Conservation (phyloP, 2,888 invertebrate species). For the Agriotes lineatus region DNA sequence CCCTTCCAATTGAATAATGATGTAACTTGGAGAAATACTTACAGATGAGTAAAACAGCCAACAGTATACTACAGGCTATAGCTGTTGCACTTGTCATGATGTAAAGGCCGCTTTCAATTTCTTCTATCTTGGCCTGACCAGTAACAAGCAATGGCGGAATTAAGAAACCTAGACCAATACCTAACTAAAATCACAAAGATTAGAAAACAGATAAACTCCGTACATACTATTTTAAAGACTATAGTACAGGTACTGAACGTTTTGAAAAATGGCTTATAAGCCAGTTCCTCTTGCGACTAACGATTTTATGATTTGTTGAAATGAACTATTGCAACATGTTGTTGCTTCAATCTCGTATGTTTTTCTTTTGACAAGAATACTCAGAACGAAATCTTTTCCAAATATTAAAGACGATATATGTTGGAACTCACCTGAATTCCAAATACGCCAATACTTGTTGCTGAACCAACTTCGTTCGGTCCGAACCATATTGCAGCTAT, state of each 20-base stretch:
- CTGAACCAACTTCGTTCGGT: constrained; percentile 94
- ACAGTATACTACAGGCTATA: background rate
- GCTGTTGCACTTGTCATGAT: background rate
- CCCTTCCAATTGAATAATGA: background rate
- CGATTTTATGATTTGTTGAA: too few relatives aligned
- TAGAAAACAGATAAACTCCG: too few relatives aligned
- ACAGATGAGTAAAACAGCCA: background rate
- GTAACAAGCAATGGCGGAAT: constrained; percentile 74
- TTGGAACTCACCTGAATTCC: constrained; percentile 88
- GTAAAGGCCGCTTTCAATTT: background rate
- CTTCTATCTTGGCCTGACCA: constrained; percentile 62
- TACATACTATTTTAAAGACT: too few relatives aligned
- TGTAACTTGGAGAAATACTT: background rate
- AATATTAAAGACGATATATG: background rate
- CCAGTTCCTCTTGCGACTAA: too few relatives aligned
- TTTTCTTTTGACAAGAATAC: too few relatives aligned
- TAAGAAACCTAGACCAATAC: constrained; percentile 88
- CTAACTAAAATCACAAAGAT: constrained; percentile 76
- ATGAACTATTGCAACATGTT: too few relatives aligned
- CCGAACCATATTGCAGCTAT: constrained; percentile 99
- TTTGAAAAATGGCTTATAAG: too few relatives aligned
- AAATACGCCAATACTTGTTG: constrained; percentile 97
- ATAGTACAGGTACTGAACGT: too few relatives aligned
- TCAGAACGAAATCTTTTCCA: too few relatives aligned
- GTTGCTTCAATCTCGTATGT: too few relatives aligned